Conservation (phyloP, 2,797 vertebrate species). For the Muscicapa striata region DNA sequence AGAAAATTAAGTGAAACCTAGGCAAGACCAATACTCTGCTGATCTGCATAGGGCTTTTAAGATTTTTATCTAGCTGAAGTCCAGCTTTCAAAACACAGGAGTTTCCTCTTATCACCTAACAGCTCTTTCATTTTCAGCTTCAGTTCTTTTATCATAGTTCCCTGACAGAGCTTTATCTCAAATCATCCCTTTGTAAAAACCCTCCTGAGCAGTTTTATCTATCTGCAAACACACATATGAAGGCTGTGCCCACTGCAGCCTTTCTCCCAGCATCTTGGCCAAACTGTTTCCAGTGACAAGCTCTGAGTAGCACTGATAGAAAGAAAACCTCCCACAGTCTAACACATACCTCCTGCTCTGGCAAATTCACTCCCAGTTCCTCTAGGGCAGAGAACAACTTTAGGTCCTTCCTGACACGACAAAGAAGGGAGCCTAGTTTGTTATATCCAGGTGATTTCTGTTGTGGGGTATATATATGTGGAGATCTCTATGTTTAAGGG, state of each 20-base stretch:
- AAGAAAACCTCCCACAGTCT: neutral
- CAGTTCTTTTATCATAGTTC: slow-evolving; percentile 39
- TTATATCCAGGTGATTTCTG: neutral
- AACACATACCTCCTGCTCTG: neutral
- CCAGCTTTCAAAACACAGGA: slow-evolving; percentile 39
- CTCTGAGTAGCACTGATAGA: neutral
- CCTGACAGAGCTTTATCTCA: slow-evolving; percentile 41
- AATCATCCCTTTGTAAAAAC: neutral
- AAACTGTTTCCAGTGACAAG: neutral
- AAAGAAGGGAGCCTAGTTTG: neutral
- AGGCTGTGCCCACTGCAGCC: neutral
- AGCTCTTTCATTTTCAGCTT: slow-evolving; percentile 64
- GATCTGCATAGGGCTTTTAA: slow-evolving; percentile 23
- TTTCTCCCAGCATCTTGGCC: neutral
- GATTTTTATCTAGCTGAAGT: slow-evolving; percentile 44
- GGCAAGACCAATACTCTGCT: neutral
- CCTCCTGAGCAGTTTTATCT: neutral
- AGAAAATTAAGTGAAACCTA: slow-evolving; percentile 27
- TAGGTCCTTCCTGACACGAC: neutral
- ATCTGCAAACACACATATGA: neutral
- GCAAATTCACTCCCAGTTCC: neutral
- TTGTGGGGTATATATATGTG: accelerated
- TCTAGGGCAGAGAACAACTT: neutral
- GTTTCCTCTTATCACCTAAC: slow-evolving; percentile 39
- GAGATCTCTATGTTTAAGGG: neutral